Evolutionary conservation across 1,140 invertebrate species (phyloP).

Genomic region (Drosophila persimilis): DNA sequence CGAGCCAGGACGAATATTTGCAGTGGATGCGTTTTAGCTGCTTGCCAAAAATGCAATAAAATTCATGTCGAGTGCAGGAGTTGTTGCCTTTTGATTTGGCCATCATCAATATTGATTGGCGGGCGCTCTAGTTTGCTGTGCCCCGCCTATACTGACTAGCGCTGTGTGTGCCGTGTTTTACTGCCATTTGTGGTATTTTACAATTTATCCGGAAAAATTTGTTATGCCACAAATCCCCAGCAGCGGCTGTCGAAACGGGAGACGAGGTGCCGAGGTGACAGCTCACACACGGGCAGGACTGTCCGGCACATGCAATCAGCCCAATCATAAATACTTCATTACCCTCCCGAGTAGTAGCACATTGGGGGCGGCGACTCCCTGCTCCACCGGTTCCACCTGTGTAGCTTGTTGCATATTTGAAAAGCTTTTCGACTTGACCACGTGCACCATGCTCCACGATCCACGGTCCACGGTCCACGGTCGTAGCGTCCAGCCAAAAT

Average conservation of each 20-base stretch:
- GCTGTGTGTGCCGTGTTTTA: too few relatives aligned
- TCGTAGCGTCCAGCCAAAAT: constrained; percentile 59
- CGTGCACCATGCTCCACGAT: neutral
- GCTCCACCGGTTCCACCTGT: constrained; percentile 4
- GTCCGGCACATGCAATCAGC: constrained; percentile 51
- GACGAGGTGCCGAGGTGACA: constrained; percentile 41
- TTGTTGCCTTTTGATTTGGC: constrained; percentile 16
- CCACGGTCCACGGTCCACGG: neutral
- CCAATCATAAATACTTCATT: constrained; percentile 77
- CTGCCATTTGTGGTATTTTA: constrained; percentile 37
- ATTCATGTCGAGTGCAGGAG: constrained; percentile 18
- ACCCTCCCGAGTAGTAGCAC: constrained; percentile 30
- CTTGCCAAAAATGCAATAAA: constrained; percentile 4
- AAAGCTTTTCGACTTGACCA: constrained; percentile 33
- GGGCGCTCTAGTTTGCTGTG: constrained; percentile 23
- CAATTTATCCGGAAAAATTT: constrained; percentile 71
- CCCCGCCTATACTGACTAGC: too few relatives aligned
- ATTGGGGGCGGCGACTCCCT: neutral
- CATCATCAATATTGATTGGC: constrained; percentile 48
- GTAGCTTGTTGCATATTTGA: constrained; percentile 66
- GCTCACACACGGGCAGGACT: neutral
- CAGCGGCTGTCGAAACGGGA: constrained; percentile 63
- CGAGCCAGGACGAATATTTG: neutral
- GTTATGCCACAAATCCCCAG: constrained; percentile 78
- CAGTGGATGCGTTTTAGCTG: neutral